Conservation (phyloP, 2,888 invertebrate genomes). For the Stomorhina lunata region DNA sequence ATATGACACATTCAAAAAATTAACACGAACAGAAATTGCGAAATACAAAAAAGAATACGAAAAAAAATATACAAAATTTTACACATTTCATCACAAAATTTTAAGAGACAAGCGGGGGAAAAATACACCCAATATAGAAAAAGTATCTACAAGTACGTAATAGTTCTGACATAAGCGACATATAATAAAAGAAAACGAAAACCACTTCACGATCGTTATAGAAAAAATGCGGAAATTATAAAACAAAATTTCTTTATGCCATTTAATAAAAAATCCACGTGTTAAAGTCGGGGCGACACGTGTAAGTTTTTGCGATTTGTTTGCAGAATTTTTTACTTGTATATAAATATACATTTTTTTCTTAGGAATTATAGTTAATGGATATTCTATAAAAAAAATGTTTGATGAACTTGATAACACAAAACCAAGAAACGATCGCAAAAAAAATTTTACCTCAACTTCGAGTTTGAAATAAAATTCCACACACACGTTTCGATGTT, state of each 20-base stretch:
- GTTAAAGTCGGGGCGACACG: slow-evolving; percentile 4
- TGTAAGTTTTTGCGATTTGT: neutral
- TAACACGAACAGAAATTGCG: neutral
- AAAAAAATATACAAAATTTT: slow-evolving; percentile 6
- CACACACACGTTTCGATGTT: slow-evolving; percentile 57
- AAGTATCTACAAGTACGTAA: slow-evolving; percentile 1
- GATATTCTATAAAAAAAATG: neutral
- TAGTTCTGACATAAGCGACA: neutral
- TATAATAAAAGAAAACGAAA: neutral
- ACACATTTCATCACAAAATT: neutral
- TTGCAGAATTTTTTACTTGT: neutral
- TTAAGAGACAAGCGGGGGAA: neutral
- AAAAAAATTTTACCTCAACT: slow-evolving; percentile 55
- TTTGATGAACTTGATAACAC: slow-evolving; percentile 42
- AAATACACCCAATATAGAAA: neutral
- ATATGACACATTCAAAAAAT: neutral
- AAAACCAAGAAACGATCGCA: neutral
- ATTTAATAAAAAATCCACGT: slow-evolving; percentile 32
- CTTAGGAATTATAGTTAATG: neutral
- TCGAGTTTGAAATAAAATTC: slow-evolving; percentile 27
- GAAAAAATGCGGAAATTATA: slow-evolving; percentile 27
- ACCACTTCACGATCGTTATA: neutral
- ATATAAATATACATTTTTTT: neutral
- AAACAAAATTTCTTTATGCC: neutral
- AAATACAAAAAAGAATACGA: slow-evolving; percentile 3